Evolutionary conservation across 2,797 vertebrate species (phyloP).

Genomic region (Pantherophis vulpinus): DNA sequence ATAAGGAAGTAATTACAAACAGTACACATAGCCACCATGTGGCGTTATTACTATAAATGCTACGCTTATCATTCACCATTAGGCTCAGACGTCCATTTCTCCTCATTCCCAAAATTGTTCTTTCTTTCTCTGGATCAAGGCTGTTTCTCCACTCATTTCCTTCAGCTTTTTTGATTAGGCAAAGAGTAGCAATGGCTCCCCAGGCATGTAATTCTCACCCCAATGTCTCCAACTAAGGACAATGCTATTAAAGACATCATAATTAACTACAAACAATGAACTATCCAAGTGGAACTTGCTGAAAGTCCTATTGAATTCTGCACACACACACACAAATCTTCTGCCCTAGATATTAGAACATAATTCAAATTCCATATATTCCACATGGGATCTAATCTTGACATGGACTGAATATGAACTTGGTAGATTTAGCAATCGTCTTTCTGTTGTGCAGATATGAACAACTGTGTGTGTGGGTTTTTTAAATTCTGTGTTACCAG

Average conservation of each 20-base stretch:
- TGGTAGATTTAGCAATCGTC: not conserved
- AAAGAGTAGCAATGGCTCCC: no score
- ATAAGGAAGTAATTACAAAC: not conserved
- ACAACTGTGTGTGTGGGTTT: not conserved
- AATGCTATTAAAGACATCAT: no score
- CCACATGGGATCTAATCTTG: not conserved
- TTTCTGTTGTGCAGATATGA: not conserved
- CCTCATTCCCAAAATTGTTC: not conserved
- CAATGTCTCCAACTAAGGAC: not conserved
- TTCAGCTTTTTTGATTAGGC: not conserved
- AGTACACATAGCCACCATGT: not conserved
- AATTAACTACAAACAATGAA: not conserved
- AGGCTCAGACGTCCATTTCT: not conserved
- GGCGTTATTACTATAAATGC: not conserved
- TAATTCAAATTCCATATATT: not conserved
- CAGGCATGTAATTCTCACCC: not conserved
- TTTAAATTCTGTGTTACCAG: conserved; percentile 13
- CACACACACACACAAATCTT: no score
- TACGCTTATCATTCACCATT: not conserved
- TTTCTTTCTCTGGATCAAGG: not conserved
- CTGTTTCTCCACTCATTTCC: not conserved
- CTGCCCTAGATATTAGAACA: not conserved
- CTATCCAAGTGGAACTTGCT: not conserved
- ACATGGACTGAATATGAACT: not conserved
- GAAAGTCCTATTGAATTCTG: not conserved